phyloP scores from a whole-genome alignment of 2,797 vertebrate species.

The Acanthornis magna region DNA sequence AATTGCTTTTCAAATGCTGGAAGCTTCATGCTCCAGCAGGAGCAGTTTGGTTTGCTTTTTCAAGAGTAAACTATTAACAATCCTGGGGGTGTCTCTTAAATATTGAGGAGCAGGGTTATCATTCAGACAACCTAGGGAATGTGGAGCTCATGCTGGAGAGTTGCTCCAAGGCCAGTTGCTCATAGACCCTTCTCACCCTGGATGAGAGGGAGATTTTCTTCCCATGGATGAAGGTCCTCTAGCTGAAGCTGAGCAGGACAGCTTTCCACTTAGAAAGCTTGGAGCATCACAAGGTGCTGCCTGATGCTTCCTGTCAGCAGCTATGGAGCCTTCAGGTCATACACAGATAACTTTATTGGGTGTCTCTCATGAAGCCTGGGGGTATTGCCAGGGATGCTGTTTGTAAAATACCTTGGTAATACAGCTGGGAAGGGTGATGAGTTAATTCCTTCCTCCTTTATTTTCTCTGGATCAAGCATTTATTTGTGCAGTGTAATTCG shows the following conservation, averaged over 20 bases:
- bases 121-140: not conserved
- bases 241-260: not conserved
- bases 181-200: not conserved
- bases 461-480: not conserved
- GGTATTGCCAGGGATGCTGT: not conserved
- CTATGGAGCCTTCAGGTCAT: not conserved
- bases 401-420: not conserved
- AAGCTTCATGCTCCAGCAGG: not conserved
- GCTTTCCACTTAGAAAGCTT: not conserved
- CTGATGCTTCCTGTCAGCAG: not conserved
- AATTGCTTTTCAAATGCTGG: not conserved
- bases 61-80: not conserved
- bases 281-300: not conserved
- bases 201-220: not conserved
- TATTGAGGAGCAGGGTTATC: fast-evolving
- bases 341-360: not conserved
- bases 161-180: not conserved
- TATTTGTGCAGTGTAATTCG: not conserved
- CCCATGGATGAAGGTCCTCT: not conserved
- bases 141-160: not conserved
- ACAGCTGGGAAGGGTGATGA: not conserved
- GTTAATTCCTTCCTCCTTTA: not conserved
- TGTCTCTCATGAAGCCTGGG: not conserved
- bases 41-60: not conserved
- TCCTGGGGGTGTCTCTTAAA: not conserved